Base-by-base conservation (phyloP, 2,113 vertebrate species). In the Gallinago media region DNA sequence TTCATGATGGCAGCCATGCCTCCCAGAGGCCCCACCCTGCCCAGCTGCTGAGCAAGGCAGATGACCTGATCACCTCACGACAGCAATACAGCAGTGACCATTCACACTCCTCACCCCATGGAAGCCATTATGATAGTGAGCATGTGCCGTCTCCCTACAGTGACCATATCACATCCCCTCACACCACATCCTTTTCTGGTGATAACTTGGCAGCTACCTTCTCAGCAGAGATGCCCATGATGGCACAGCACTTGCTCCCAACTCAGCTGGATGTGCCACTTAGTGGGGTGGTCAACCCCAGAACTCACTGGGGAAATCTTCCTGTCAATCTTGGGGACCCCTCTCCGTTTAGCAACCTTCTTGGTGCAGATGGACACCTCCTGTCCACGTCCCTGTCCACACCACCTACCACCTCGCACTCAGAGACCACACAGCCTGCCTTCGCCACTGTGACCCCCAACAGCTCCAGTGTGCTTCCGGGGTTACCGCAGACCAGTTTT, bases 381-480 rank as follows among this genome's bases (percentile, higher is more conserved):
- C 98, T 99, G 71, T 99, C 99, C 98, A 99, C 99, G 10, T 99
- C 99, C 78, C 98, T 99, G 46, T 99, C 99, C 97, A 99, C 99
- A 29, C 99, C 99, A 25, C 99, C 99, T 61, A 98, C 99, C 97
- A 99, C 98, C 91, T 98, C 98, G 92, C 99, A 99, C 98, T 99
- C 99, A 93, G 98, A 99, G 97, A 99, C 98, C 96, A 98, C 99
- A 88, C 99, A 99, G 98, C 99, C 99, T 94, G 98, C 99, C 98
- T 99, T 99, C 74, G 99, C 99, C 94, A 98, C 98, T 76, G 98
- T 97, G 92, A 98, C 98, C 98, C 98, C 98, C 94, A 98, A 97
- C 97, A 98, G 98, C 97, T 97, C 98, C 96, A 98, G 97, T 20
- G 98, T 98, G 97, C 99, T 99, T 73, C 99, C 99, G 75, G 99